These are phyloP conservation scores for Dicentrarchus labrax DNA, from an alignment of 2,113 vertebrate species.

Conservation along the genomic window DNA sequence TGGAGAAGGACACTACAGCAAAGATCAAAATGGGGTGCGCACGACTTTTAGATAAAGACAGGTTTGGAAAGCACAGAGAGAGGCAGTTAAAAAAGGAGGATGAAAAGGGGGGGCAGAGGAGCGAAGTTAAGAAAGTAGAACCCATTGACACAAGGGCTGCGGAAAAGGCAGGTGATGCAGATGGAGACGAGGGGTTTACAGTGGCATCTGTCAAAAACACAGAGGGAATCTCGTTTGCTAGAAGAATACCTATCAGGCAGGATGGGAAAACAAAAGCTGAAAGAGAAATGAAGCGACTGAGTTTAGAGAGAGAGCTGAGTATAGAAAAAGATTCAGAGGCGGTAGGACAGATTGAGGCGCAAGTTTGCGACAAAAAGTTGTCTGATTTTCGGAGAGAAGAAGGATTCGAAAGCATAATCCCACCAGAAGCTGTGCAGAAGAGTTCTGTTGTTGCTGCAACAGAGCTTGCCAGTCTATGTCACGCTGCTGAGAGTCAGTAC, in stretches of 20 bases:
- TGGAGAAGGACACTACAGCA: conserved; percentile 40
- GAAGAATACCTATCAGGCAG: conserved; percentile 72
- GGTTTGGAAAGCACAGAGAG: conserved; percentile 36
- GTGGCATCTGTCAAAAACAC: conserved; percentile 73
- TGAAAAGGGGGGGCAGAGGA: conserved; percentile 23
- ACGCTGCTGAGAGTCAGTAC: conserved; percentile 18
- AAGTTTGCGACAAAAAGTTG: conserved; percentile 22
- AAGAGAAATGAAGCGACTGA: conserved; percentile 31
- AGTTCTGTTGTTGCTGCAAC: background rate
- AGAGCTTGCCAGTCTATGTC: background rate
- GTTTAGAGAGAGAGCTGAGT: conserved; percentile 28
- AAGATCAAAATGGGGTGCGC: conserved; percentile 49
- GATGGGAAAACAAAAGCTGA: conserved; percentile 69
- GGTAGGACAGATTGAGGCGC: conserved; percentile 26
- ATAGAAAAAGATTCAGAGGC: conserved; percentile 42
- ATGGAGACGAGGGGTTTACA: conserved; percentile 73
- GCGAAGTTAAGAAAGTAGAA: conserved; percentile 38
- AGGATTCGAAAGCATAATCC: conserved; percentile 17
- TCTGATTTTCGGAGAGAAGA: conserved; percentile 35
- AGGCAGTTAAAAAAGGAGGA: conserved; percentile 11
- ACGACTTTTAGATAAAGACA: conserved; percentile 39
- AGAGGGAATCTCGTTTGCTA: conserved; percentile 79
- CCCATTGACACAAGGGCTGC: conserved; percentile 25
- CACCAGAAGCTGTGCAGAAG: conserved; percentile 24
- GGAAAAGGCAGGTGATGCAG: conserved; percentile 35